Base-by-base conservation (phyloP, 2,797 vertebrate species). In the Chloroceryle amazona region DNA sequence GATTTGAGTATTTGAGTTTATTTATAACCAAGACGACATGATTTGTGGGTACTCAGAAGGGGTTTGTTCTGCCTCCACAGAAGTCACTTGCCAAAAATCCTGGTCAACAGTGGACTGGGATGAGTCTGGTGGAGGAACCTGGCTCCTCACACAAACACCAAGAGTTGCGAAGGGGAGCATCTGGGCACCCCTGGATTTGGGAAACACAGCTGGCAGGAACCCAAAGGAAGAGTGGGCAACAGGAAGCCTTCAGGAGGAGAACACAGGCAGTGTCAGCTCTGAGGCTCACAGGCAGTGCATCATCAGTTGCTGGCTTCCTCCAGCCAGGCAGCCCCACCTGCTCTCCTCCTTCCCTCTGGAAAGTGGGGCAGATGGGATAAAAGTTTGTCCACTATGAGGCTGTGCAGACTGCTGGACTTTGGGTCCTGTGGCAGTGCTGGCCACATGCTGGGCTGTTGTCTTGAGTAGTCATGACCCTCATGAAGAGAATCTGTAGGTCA, bases 321-420 rank as follows among this genome's bases (percentile, higher is more conserved):
- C 31, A 13, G 42, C 35, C 18, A n/a, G 22, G 22, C 41, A 75
- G 25, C 28, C 49, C 47, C 29, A 51, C 33, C 70, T 75, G 37
- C 35, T 47, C 4, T 20, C 3, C 23, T 57, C 14, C 33, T 44
- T 3, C 21, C 2, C 26, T 61, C 12, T 0, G 0, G 49, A 1
- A 78, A 66, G 25, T 4, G 13, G 51, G 39, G 16, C 10, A 39
- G 60, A 4, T 55, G 33, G 35, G 55, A 33, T 44, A 65, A 76
- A 75, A 70, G 52, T 26, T 4, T 60, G 61, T 39, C 29, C 7
- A 3, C 1, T 3, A 44, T 4, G 4, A 23, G 21, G n/a, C 42
- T 42, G 23, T 51, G 29, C 37, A 60, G 51, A 3, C 37, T 70
- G 31, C 20, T 47, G 35, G 15, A n/a, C 15, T 22, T 62, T 6